Base-by-base conservation (phyloP, 2,113 vertebrate genomes). In the Pandion haliaetus region DNA sequence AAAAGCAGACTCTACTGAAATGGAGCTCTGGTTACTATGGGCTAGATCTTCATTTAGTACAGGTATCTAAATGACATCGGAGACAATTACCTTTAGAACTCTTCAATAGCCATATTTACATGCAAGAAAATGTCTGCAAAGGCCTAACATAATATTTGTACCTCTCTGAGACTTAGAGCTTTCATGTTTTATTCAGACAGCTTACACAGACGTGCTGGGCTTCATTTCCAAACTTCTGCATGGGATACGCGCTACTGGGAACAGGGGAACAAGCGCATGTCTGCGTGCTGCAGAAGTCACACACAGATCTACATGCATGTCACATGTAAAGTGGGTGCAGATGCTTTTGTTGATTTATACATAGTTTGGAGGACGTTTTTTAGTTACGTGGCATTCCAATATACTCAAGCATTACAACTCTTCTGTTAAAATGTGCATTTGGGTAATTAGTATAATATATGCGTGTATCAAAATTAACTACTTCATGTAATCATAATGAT, bases 101-200 rank as follows among this genome's bases (percentile, higher is more conserved):
- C 88, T 97, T 97, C 95, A 85, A 98, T 96, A 97, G 84, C 83
- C 97, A 94, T 95, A 96, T 93, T 78, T 92, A 94, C 59, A 70
- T 79, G 65, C 78, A 91, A 92, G 81, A 83, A 97, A 97, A 97
- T 17, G 76, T 92, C 97, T 77, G 85, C 42, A 69, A 93, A 97
- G 84, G 90, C 90, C 72, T 95, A 88, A 66, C 76, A 71, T 36
- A 62, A 34, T 92, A 65, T 92, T 92, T 95, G 86, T 97, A 96
- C 77, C 95, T 98, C 98, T 95, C 17, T 65, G 94, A 96, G 92
- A 90, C 85, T 95, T 97, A 50, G 71, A 95, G 86, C 92, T 96
- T 87, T 94, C 95, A 93, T 82, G 40, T 96, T 96, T 92, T 82
- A 18, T 86, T 97, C 78, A 59, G 88, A 91, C 84, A 92, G 81